phyloP scores from a whole-genome alignment of 2,797 vertebrate genomes.

The Hippoglossus hippoglossus region DNA sequence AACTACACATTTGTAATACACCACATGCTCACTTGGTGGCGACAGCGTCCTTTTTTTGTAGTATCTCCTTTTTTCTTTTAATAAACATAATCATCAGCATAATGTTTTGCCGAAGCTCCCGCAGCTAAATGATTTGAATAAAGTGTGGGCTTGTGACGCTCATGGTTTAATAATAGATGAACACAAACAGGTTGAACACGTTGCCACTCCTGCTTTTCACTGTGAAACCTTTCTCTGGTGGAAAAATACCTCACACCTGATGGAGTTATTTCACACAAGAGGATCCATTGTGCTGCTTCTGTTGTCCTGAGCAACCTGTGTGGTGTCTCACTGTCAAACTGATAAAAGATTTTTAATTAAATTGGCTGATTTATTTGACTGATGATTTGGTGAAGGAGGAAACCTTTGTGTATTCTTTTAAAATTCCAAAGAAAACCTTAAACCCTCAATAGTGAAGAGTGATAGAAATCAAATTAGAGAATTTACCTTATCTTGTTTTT shows the following conservation, averaged over 20 bases:
- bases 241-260: slow-evolving; percentile 1
- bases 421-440: background rate
- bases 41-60: slow-evolving; percentile 7
- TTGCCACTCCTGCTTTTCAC: slow-evolving; percentile 8
- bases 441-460: too few relatives aligned
- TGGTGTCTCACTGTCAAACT: too few relatives aligned
- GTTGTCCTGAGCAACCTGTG: background rate
- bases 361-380: too few relatives aligned
- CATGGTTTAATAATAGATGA: background rate
- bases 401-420: background rate
- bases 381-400: too few relatives aligned
- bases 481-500: background rate
- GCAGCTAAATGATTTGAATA: background rate
- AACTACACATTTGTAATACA: slow-evolving; percentile 36
- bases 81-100: too few relatives aligned
- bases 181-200: slow-evolving; percentile 9
- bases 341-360: too few relatives aligned
- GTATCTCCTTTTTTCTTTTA: background rate
- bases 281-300: background rate
- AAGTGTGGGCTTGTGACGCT: background rate
- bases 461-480: too few relatives aligned
- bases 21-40: slow-evolving; percentile 51
- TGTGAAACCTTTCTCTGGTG: background rate
- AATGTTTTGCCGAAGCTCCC: background rate
- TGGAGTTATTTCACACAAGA: background rate